phyloP scores from a whole-genome alignment of 2,797 vertebrate species.

The Helostoma temminkii region DNA sequence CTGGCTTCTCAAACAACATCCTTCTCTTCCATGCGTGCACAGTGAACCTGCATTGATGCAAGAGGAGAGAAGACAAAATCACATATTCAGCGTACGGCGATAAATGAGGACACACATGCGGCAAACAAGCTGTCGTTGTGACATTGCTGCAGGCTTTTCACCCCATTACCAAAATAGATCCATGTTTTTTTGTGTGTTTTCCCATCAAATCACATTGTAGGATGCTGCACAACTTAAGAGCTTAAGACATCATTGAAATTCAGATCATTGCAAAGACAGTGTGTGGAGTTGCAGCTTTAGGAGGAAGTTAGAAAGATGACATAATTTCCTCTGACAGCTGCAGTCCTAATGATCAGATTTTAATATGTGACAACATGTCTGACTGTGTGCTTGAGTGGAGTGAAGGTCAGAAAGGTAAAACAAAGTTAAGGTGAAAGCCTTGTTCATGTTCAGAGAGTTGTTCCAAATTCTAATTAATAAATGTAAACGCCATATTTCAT shows the following conservation, averaged over 20 bases:
- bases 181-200: conserved; percentile 54
- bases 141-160: conserved; percentile 77
- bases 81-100: conserved; percentile 53
- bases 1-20: conserved; percentile 50
- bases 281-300: conserved; percentile 5
- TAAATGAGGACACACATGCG: conserved; percentile 71
- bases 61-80: conserved; percentile 48
- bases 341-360: conserved; percentile 23
- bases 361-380: conserved; percentile 9
- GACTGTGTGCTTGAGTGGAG: conserved; percentile 10
- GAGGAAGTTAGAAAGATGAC: conserved; percentile 14
- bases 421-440: conserved; percentile 1
- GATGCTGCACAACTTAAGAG: conserved; percentile 38
- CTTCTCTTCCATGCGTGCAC: conserved; percentile 41
- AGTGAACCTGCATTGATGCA: conserved; percentile 61
- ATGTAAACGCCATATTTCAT: conserved; percentile 31
- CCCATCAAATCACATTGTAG: conserved; percentile 49
- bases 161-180: conserved; percentile 75
- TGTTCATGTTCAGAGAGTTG: conserved; percentile 8
- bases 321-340: conserved; percentile 22
- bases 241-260: conserved; percentile 43
- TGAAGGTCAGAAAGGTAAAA: conserved; percentile 50
- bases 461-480: conserved; percentile 33
- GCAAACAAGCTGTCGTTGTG: conserved; percentile 71
- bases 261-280: conserved; percentile 1